phyloP scores from a whole-genome alignment of 2,113 vertebrate species.

The Accipiter virgatus region DNA sequence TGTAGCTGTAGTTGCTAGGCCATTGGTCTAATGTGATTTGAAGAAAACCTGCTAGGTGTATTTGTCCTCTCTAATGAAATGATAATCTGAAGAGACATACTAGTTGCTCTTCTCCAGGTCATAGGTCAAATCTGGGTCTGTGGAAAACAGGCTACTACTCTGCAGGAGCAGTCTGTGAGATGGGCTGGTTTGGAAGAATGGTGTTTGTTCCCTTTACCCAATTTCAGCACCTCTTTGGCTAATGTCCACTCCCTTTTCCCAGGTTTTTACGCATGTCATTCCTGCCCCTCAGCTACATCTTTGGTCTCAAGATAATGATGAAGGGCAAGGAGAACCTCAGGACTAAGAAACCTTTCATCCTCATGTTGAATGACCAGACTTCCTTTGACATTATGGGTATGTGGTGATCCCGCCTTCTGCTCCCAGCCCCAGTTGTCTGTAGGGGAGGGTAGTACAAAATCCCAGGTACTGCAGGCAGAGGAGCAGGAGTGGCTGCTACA shows the following conservation, averaged over 20 bases:
- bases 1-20: neutral
- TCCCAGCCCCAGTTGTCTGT: neutral
- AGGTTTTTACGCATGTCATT: neutral
- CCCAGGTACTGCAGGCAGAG: neutral
- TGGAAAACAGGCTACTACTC: neutral
- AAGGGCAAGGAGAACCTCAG: slow-evolving; percentile 77
- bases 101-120: neutral
- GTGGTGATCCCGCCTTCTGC: neutral
- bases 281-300: slow-evolving; percentile 66
- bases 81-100: neutral
- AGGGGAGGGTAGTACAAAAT: neutral
- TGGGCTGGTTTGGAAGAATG: neutral
- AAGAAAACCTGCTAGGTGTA: neutral
- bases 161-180: neutral
- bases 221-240: neutral
- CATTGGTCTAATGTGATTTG: neutral
- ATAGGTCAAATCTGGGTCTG: neutral
- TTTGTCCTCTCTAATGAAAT: neutral
- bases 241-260: neutral
- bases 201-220: neutral
- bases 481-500: neutral
- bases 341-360: slow-evolving; percentile 69
- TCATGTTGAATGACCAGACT: slow-evolving; percentile 80
- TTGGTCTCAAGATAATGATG: slow-evolving; percentile 73
- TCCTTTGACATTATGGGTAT: slow-evolving; percentile 76